Conservation (phyloP, 2,888 invertebrate species). For the Pharmacophagus antenor region DNA sequence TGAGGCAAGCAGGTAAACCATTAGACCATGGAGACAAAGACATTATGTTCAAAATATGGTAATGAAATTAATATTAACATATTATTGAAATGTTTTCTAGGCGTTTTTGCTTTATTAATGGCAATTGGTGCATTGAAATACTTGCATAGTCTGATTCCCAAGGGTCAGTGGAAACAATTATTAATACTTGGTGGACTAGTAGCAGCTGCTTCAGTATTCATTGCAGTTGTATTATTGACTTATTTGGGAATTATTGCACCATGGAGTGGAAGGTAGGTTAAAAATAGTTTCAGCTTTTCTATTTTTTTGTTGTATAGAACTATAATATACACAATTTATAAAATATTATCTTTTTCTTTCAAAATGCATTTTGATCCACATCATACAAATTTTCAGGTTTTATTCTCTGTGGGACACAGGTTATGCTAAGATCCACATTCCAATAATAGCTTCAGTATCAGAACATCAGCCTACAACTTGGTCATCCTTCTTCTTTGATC, state of each 20-base stretch:
- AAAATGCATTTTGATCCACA: conserved; percentile 1
- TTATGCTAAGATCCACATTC: conserved; percentile 99
- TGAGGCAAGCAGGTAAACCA: too few relatives aligned
- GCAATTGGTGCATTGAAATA: conserved; percentile 93
- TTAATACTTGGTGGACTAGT: conserved; percentile 88
- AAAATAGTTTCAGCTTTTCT: neutral
- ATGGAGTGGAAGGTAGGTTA: conserved; percentile 89
- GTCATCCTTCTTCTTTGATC: conserved; percentile 99
- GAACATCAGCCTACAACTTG: conserved; percentile 99
- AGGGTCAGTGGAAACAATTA: conserved; percentile 93
- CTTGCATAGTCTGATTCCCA: conserved; percentile 91
- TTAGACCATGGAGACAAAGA: too few relatives aligned
- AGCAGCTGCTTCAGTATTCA: conserved; percentile 90
- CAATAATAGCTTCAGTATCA: conserved; percentile 99
- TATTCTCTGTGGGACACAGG: conserved; percentile 99
- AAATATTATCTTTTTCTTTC: neutral
- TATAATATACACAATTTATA: neutral
- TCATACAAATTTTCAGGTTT: conserved; percentile 82
- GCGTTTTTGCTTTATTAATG: conserved; percentile 96
- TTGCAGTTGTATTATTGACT: conserved; percentile 93
- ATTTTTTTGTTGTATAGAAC: neutral
- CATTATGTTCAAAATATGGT: too few relatives aligned
- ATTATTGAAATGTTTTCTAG: too few relatives aligned
- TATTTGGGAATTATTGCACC: conserved; percentile 97
- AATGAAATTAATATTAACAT: too few relatives aligned